Conservation (phyloP, 2,797 vertebrate genomes). For the Myotis findleyi region DNA sequence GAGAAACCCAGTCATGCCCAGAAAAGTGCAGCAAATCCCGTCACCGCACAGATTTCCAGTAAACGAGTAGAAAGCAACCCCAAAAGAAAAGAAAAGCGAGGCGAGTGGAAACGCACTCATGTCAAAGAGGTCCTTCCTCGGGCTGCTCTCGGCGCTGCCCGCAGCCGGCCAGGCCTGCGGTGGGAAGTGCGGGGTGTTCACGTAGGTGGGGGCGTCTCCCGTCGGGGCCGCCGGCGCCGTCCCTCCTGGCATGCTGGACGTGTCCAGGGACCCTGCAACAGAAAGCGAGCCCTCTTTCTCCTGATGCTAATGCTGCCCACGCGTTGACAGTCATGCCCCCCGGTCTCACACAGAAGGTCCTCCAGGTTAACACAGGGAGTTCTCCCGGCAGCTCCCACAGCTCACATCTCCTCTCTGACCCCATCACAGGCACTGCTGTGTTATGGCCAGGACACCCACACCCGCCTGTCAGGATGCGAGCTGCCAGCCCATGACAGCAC, state of each 20-base stretch:
- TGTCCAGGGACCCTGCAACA: constrained; percentile 93
- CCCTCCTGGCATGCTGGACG: constrained; percentile 90
- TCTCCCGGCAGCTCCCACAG: accelerated
- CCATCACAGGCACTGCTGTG: not conserved
- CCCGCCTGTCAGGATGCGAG: not conserved
- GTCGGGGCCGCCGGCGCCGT: constrained; percentile 85
- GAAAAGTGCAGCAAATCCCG: not conserved
- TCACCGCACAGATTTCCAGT: not conserved
- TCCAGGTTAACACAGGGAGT: not conserved
- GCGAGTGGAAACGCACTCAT: constrained; percentile 93
- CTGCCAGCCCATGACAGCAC: not conserved
- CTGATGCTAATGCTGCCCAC: accelerated
- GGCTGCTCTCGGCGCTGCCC: constrained; percentile 90
- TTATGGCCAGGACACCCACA: not conserved
- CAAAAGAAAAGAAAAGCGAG: not conserved
- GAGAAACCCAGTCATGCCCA: not conserved
- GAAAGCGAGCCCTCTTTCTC: not conserved
- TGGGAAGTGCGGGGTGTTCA: constrained; percentile 95
- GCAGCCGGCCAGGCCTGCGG: constrained; percentile 88
- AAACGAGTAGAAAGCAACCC: not conserved
- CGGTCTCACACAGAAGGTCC: not conserved
- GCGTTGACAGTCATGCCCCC: not conserved
- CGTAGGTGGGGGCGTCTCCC: constrained; percentile 92
- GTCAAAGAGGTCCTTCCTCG: constrained; percentile 96
- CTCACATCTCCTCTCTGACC: not conserved